Percentiles rank a stretch among this genome's conserved stretches.
Conservation (phyloP, 2,797 vertebrate species). For the Falco berigora region DNA sequence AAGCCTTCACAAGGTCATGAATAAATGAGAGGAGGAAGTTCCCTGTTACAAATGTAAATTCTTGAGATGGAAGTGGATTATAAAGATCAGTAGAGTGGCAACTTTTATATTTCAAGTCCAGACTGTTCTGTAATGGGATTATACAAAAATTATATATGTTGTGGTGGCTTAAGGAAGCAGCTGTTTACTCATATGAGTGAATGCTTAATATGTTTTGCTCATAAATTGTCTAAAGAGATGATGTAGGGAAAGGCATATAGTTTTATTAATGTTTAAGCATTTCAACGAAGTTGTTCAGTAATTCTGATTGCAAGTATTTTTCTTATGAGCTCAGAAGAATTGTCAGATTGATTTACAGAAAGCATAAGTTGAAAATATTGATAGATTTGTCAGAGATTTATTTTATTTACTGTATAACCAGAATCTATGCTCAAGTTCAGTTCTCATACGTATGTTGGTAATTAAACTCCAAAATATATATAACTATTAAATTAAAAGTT, state of each 20-base stretch:
- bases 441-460: neutral
- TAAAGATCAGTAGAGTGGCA: neutral
- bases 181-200: neutral
- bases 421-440: neutral
- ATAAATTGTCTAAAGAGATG: neutral
- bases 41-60: neutral
- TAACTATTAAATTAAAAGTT: neutral
- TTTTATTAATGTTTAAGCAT: neutral
- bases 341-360: neutral
- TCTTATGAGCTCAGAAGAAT: neutral
- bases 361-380: neutral
- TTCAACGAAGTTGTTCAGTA: neutral
- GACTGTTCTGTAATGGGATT: neutral
- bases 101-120: neutral
- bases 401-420: neutral
- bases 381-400: neutral
- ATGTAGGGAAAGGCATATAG: neutral
- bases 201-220: neutral
- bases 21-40: neutral
- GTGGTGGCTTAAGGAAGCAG: neutral
- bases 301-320: neutral
- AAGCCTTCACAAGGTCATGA: neutral
- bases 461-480: neutral
- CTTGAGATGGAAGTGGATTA: neutral
- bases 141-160: neutral